A percentile compares a stretch with the other conserved stretches of the same genome.
These are phyloP conservation scores for Apodemia duryi DNA, from an alignment of 2,888 invertebrate species.

Conservation along the genomic window DNA sequence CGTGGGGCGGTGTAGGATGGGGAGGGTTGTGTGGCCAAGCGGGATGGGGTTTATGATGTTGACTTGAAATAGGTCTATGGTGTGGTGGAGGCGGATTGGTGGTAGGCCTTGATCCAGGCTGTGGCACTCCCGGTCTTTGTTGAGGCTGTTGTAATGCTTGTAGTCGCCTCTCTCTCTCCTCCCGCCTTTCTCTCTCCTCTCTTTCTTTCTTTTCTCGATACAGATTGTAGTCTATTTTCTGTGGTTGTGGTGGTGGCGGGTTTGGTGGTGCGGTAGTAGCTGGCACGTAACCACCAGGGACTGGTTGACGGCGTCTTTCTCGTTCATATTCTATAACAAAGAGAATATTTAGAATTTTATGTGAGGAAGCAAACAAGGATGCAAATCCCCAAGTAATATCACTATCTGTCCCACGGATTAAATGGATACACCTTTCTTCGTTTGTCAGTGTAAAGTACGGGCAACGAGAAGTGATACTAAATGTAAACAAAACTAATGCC, in stretches of 20 bases:
- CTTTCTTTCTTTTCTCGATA: constrained; percentile 83
- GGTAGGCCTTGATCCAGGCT: constrained; percentile 32
- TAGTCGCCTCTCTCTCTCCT: constrained; percentile 51
- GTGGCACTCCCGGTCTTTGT: constrained; percentile 33
- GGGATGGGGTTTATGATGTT: constrained; percentile 59
- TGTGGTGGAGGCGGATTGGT: constrained; percentile 39
- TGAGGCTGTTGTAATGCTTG: constrained; percentile 47
- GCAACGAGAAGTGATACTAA: too few species aligned
- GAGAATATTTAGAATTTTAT: not conserved
- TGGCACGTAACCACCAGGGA: constrained; percentile 67
- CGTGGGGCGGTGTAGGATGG: constrained; percentile 54
- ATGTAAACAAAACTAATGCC: too few species aligned
- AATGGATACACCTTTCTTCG: too few species aligned
- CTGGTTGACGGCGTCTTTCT: constrained; percentile 62
- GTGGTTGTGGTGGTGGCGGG: constrained; percentile 57
- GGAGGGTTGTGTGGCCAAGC: constrained; percentile 62
- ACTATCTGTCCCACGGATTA: too few species aligned
- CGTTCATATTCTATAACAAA: constrained; percentile 61
- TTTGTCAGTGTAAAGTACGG: too few species aligned
- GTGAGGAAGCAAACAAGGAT: too few species aligned
- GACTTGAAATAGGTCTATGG: constrained; percentile 45
- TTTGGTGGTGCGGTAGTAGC: constrained; percentile 52
- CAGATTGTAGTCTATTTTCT: constrained; percentile 79
- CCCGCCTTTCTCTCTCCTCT: constrained; percentile 73
- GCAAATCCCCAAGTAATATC: too few species aligned